Base-by-base conservation (phyloP, 2,888 invertebrate genomes). In the Drosophila borborema region DNA sequence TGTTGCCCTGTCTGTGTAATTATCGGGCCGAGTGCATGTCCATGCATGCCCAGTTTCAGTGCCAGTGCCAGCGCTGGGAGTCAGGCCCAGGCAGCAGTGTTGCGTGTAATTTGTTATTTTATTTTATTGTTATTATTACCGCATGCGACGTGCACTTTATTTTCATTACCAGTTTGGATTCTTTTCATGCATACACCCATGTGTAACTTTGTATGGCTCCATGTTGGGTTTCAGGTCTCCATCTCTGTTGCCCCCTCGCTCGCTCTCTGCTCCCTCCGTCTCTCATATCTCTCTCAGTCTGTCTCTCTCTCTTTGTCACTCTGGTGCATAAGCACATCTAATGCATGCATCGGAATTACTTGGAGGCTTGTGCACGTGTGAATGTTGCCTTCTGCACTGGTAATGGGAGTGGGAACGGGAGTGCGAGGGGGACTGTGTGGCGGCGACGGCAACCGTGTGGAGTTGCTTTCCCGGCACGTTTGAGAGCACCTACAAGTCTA, bases 31-130 rank as follows among this genome's bases (percentile, higher is more conserved):
- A 75, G 65, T 77, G 79, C 85, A 84, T 83, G 80, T 64, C 79
- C 79, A 77, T 64, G 68, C 74, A 77, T 74, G 64, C 59, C 58
- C 69, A 62, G 69, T 64, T 53, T 1, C 60, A 56, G 49, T 28
- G 23, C 53, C 53, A 53, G 53, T 40, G 16, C 40, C 54, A 54
- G 60, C 46, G 54, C n/a, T 40, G 46, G 51, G 45, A 38, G 69
- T 14, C 64, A 51, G 56, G 53, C 53, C 77, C 55, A 54, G 80
- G 85, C 79, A 80, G 86, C 91, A 86, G 87, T 89, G 90, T 91
- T 90, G 91, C 90, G 91, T 91, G 91, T 91, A 90, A 90, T 91
- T 91, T 91, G 91, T 91, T 91, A 90, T 88, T 91, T 91, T 86
- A 91, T 91, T 91, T 91, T 91, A 91, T 91, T 91, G 90, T 90